A percentile compares a stretch with the other conserved stretches of the same genome.
Evolutionary conservation across 2,113 vertebrate species (phyloP).

Genomic region (Uria lomvia): DNA sequence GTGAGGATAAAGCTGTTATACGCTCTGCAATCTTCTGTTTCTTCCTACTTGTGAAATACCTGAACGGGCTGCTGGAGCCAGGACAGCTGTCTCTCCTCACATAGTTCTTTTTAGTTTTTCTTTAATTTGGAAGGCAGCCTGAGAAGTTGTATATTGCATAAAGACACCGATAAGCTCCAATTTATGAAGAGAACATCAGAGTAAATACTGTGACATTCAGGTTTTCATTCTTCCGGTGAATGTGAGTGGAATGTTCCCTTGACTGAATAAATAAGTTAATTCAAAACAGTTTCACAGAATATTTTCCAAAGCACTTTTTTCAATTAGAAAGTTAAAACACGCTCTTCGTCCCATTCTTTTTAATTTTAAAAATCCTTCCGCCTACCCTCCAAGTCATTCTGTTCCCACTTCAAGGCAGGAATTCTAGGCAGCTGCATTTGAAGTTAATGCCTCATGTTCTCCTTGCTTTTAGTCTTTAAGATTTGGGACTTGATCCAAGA

Average conservation of each 20-base stretch:
- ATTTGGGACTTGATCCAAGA: slow-evolving; percentile 3
- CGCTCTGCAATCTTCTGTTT: neutral
- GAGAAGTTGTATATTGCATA: neutral
- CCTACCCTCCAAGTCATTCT: neutral
- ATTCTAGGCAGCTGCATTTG: slow-evolving; percentile 33
- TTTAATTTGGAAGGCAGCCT: neutral
- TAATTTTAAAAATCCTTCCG: neutral
- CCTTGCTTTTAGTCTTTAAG: slow-evolving; percentile 16
- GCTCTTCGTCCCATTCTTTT: neutral
- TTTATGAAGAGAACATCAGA: neutral
- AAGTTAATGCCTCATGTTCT: slow-evolving; percentile 25
- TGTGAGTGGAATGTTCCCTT: neutral
- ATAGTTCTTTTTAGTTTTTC: neutral
- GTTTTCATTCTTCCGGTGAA: neutral
- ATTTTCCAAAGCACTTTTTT: neutral
- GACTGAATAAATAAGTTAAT: slow-evolving; percentile 43
- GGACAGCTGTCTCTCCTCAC: neutral
- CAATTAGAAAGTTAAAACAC: neutral
- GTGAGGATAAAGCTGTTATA: neutral
- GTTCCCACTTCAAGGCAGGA: slow-evolving; percentile 28
- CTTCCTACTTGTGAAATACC: neutral
- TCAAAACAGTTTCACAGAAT: slow-evolving; percentile 18
- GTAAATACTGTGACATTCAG: neutral
- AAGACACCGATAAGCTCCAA: neutral
- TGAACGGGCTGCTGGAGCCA: neutral